Conservation (phyloP, 2,113 vertebrate species). For the Barnardius zonarius region DNA sequence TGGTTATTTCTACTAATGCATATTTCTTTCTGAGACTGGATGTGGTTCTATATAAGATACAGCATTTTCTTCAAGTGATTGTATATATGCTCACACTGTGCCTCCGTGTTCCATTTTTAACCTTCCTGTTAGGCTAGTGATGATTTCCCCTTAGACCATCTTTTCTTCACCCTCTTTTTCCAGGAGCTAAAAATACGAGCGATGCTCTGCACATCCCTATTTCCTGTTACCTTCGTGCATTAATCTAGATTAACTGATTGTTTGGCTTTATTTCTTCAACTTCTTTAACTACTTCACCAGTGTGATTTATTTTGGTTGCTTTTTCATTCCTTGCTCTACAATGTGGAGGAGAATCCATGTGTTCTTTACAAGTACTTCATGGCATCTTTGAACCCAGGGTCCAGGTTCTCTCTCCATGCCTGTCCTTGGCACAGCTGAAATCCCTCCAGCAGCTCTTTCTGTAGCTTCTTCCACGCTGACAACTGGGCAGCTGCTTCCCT, state of each 20-base stretch:
- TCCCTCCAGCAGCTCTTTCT: not conserved
- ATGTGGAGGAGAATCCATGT: not conserved
- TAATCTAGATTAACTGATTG: not conserved
- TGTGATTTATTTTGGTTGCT: not conserved
- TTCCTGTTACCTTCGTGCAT: not conserved
- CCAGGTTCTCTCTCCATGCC: not conserved
- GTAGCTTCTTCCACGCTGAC: not conserved
- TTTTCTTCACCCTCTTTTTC: conserved; percentile 19
- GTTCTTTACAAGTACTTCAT: not conserved
- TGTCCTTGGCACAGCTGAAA: not conserved
- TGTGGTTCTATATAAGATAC: not conserved
- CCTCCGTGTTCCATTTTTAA: conserved; percentile 4
- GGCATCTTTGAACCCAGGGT: not conserved
- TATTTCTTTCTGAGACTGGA: not conserved
- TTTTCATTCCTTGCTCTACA: not conserved
- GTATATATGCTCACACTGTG: not conserved
- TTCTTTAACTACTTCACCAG: not conserved
- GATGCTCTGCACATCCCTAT: not conserved
- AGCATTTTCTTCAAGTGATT: not conserved
- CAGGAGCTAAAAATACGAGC: conserved; percentile 9
- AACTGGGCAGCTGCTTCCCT: not conserved
- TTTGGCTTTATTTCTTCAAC: not conserved
- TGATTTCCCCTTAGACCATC: conserved; percentile 33
- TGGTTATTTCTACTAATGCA: not conserved
- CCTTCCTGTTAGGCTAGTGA: conserved; percentile 1